phyloP scores from a whole-genome alignment of 2,113 vertebrate species.

The Pipa parva region DNA sequence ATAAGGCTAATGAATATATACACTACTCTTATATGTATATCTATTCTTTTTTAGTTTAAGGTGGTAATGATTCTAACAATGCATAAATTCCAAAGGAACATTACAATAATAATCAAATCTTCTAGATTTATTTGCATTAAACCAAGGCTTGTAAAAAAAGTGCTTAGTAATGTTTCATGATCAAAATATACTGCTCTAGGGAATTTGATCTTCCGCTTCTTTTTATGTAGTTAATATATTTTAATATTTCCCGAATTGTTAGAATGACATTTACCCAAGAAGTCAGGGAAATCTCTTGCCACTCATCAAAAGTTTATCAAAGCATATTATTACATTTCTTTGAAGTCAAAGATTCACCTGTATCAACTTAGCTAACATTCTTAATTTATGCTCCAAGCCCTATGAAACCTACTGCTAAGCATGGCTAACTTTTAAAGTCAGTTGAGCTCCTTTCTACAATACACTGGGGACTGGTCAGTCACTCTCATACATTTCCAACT shows the following conservation, averaged over 20 bases:
- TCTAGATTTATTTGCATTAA: constrained; percentile 1
- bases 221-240: constrained; percentile 30
- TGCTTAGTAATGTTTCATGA: constrained; percentile 11
- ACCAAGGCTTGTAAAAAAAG: background rate
- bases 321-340: constrained; percentile 33
- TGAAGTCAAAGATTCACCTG: constrained; percentile 35
- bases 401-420: constrained; percentile 20
- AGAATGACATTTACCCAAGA: constrained; percentile 29
- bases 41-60: too few species aligned
- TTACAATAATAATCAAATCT: background rate
- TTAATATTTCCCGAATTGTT: constrained; percentile 27
- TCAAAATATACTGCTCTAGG: constrained; percentile 4
- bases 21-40: too few species aligned
- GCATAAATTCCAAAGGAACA: background rate
- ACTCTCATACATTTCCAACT: constrained; percentile 26
- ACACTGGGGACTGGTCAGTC: constrained; percentile 33
- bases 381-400: constrained; percentile 22
- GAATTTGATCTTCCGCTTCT: constrained; percentile 3
- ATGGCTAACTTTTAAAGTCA: constrained; percentile 22
- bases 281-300: constrained; percentile 26
- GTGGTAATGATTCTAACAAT: too few species aligned
- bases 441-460: constrained; percentile 1
- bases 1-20: too few species aligned
- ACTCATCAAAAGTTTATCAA: constrained; percentile 40
- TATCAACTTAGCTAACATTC: constrained; percentile 26